A percentile compares a stretch with the other conserved stretches of the same genome.
These are phyloP conservation scores for Eonycteris spelaea DNA, from an alignment of 2,113 vertebrate genomes.

Conservation along the genomic window DNA sequence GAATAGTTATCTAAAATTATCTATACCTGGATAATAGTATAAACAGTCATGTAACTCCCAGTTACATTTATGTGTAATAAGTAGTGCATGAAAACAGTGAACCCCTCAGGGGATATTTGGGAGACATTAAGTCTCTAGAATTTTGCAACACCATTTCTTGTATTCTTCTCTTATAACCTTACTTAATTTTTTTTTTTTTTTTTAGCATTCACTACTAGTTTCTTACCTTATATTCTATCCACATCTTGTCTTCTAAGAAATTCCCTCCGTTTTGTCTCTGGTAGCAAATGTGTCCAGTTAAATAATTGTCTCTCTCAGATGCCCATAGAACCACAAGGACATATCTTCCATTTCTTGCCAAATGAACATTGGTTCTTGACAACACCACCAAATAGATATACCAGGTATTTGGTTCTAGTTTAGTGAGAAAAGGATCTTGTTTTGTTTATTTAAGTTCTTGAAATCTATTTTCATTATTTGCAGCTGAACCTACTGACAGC, in stretches of 20 bases:
- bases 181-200: neutral
- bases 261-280: neutral
- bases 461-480: neutral
- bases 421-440: neutral
- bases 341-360: neutral
- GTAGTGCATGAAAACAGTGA: neutral
- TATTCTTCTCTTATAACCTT: neutral
- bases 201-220: neutral
- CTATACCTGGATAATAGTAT: neutral
- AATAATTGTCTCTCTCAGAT: neutral
- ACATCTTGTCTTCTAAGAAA: neutral
- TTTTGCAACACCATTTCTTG: neutral
- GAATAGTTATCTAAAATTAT: neutral
- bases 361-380: neutral
- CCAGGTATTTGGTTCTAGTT: neutral
- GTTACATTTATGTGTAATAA: neutral
- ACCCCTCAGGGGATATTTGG: neutral
- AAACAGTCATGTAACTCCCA: neutral
- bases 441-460: neutral
- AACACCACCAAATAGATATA: neutral
- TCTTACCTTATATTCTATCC: neutral
- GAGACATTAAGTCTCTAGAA: neutral
- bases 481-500: neutral
- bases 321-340: neutral
- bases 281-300: neutral